A percentile compares a stretch with the other conserved stretches of the same genome.
phyloP scores from a whole-genome alignment of 2,888 invertebrate species.

The Cerastoderma edule region DNA sequence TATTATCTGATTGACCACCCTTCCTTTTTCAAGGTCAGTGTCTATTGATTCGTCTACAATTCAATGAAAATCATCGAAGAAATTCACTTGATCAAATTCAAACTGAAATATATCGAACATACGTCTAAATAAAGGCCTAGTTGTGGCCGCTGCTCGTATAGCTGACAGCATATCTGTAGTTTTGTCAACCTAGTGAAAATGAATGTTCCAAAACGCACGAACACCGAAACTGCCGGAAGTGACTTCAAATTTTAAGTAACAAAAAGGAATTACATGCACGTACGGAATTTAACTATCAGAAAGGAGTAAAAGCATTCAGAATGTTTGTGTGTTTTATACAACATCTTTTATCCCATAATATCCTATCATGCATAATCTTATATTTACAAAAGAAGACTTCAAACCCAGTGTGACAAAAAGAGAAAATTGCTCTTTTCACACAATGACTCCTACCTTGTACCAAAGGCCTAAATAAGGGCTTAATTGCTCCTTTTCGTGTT shows the following conservation, averaged over 20 bases:
- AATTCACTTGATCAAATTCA: background rate
- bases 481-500: too few relatives aligned
- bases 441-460: too few relatives aligned
- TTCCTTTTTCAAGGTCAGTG: background rate
- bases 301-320: background rate
- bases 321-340: background rate
- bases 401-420: too few relatives aligned
- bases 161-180: background rate
- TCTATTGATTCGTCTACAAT: too few relatives aligned
- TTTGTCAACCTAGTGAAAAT: background rate
- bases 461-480: too few relatives aligned
- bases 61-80: too few relatives aligned
- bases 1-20: background rate
- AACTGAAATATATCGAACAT: background rate
- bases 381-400: too few relatives aligned
- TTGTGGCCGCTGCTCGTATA: constrained; percentile 3
- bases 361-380: too few relatives aligned
- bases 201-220: background rate
- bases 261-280: background rate
- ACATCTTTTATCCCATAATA: background rate
- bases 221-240: constrained; percentile 23
- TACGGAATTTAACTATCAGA: background rate
- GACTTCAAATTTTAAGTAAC: background rate
- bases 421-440: too few relatives aligned
- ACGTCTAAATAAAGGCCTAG: constrained; percentile 11